Evolutionary conservation across 2,888 invertebrate genomes (phyloP).

Genomic region (Tipula helvola): DNA sequence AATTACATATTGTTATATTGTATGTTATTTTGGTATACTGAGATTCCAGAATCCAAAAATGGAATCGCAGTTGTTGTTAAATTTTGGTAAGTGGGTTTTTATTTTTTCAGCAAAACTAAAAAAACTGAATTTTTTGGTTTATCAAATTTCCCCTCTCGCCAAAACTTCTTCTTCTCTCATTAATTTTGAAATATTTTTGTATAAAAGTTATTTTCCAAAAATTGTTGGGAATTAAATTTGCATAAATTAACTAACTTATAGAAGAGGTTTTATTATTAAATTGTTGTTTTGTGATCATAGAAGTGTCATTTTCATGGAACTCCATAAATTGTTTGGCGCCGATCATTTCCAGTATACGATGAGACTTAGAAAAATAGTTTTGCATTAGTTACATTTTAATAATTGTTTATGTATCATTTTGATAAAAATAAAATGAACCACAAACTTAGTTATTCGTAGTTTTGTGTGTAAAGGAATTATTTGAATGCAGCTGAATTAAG

Average conservation of each 20-base stretch:
- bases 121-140: not conserved
- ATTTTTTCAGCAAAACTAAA: not conserved
- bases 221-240: not conserved
- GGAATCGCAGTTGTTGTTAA: not conserved
- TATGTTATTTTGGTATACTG: not conserved
- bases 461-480: no score
- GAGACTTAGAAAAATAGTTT: not conserved
- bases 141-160: not conserved
- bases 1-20: not conserved
- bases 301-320: not conserved
- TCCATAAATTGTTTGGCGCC: not conserved
- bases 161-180: not conserved
- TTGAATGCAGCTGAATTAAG: no score
- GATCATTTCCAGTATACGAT: not conserved
- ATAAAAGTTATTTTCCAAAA: not conserved
- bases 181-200: not conserved
- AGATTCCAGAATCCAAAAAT: not conserved
- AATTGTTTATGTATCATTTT: not conserved
- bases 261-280: not conserved
- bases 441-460: no score
- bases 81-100: not conserved
- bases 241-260: not conserved
- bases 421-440: not conserved
- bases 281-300: not conserved
- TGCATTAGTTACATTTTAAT: not conserved